These are phyloP conservation scores for Prosapia bicincta DNA, from an alignment of 2,888 invertebrate genomes.

Conservation along the genomic window DNA sequence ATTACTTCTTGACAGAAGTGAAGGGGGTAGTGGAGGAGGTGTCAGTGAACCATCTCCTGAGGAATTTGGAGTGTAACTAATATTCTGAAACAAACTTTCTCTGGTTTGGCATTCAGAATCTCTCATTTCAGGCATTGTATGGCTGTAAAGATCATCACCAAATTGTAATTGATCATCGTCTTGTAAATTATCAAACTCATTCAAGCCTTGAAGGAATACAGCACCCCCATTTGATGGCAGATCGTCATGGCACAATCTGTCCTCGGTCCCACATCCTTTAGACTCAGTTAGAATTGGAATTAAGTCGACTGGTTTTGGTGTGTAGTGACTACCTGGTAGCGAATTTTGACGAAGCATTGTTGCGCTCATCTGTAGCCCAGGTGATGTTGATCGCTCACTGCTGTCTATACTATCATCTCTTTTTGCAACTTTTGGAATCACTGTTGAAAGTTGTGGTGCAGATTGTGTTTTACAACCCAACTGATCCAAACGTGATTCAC, in stretches of 20 bases:
- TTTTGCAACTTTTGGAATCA: neutral
- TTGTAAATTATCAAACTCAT: neutral
- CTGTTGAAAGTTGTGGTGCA: neutral
- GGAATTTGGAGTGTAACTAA: slow-evolving; percentile 28
- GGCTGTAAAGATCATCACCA: slow-evolving; percentile 8
- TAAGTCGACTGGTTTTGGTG: neutral
- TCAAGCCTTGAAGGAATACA: neutral
- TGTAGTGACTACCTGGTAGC: neutral
- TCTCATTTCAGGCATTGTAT: slow-evolving; percentile 50
- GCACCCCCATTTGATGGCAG: neutral
- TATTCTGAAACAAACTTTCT: slow-evolving; percentile 62
- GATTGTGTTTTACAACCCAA: slow-evolving; percentile 41
- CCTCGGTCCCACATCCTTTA: neutral
- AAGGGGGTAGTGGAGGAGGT: slow-evolving; percentile 38
- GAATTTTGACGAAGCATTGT: neutral
- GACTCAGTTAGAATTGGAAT: neutral
- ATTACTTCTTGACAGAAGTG: slow-evolving; percentile 39
- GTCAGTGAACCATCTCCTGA: slow-evolving; percentile 28
- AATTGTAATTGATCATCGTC: slow-evolving; percentile 7
- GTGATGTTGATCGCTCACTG: neutral
- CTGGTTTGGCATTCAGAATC: slow-evolving; percentile 80
- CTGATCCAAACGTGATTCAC: slow-evolving; percentile 73
- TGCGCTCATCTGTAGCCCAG: neutral
- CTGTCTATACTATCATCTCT: neutral
- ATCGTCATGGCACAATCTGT: neutral